Evolutionary conservation across 2,888 invertebrate species (phyloP), one percentile per base, ranked within the genome.

Genomic region (Podotricha telesiphe): DNA sequence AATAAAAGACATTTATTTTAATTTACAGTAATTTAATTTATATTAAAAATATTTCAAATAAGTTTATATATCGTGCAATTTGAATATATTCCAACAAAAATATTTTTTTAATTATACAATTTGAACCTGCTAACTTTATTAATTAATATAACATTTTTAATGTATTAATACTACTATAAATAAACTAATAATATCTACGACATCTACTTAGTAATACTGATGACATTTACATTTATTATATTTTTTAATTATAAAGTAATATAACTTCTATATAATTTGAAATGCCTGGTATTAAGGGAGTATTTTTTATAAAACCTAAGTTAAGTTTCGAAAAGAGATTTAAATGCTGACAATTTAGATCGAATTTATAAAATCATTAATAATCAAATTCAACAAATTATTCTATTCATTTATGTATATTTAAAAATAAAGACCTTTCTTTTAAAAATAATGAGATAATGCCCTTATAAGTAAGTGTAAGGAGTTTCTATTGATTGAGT

Each of bases 181-280:
- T 71, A 72, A 67, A 64, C 64, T 68, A 53, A 66, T 70, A 69
- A 64, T 70, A 72, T 68, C 71, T 71, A 70, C 42, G 61, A 58
- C 53, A 74, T 37, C 68, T 58, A 62, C 71, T 62, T 69, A 70
- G 34, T 19, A 48, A 69, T 69, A 67, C 63, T 68, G 72, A 72
- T 17, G n/a, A 58, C 51, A 47, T 69, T 47, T 59, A 71, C 64
- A 69, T 62, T 17, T n/a, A 34, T n/a, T 64, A 61, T 59, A 47
- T 53, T 58, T 58, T 45, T 66, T 62, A 58, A 65, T 58, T 51
- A 51, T 42, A 6, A 56, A 58, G 42, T 42, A 13, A 11, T 42
- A 13, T 48, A 15, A 56, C 37, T 65, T 65, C 34, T 22, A 2
- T 50, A 62, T 58, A 62, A 56, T 68, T 68, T 51, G 11, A 5